A percentile compares a stretch with the other conserved stretches of the same genome.
phyloP scores from a whole-genome alignment of 1,140 invertebrate genomes.

The Cylas formicarius region DNA sequence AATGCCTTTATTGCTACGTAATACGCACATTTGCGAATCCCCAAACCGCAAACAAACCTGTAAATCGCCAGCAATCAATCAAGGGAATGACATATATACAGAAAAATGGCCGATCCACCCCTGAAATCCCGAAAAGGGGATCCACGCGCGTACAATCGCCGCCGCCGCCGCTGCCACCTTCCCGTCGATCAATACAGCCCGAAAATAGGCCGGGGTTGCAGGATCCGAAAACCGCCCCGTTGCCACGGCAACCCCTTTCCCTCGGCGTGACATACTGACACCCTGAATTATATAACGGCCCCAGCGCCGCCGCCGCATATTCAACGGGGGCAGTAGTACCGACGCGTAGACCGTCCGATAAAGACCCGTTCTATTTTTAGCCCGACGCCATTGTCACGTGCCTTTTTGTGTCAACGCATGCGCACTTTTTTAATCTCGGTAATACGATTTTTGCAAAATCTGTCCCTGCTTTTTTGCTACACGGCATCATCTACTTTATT shows the following conservation, averaged over 20 bases:
- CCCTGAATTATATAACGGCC: slow-evolving; percentile 36
- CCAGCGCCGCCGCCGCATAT: too few relatives aligned
- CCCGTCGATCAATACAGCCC: slow-evolving; percentile 41
- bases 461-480: too few relatives aligned
- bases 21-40: background rate
- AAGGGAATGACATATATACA: background rate
- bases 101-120: slow-evolving; percentile 27
- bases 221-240: slow-evolving; percentile 36
- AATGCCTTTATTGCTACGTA: slow-evolving; percentile 4
- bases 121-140: slow-evolving; percentile 27
- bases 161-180: too few relatives aligned
- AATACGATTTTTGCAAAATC: too few relatives aligned
- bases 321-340: too few relatives aligned
- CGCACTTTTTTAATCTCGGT: too few relatives aligned
- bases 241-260: slow-evolving; percentile 37
- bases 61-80: background rate
- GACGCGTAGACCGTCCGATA: too few relatives aligned
- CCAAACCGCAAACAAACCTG: slow-evolving; percentile 2
- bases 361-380: too few relatives aligned
- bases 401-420: too few relatives aligned
- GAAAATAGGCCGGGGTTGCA: slow-evolving; percentile 42
- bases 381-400: too few relatives aligned
- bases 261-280: slow-evolving; percentile 40
- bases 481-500: too few relatives aligned
- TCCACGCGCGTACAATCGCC: too few relatives aligned